These are phyloP conservation scores for Poeciliopsis occidentalis DNA, from an alignment of 2,113 vertebrate species.

Conservation along the genomic window DNA sequence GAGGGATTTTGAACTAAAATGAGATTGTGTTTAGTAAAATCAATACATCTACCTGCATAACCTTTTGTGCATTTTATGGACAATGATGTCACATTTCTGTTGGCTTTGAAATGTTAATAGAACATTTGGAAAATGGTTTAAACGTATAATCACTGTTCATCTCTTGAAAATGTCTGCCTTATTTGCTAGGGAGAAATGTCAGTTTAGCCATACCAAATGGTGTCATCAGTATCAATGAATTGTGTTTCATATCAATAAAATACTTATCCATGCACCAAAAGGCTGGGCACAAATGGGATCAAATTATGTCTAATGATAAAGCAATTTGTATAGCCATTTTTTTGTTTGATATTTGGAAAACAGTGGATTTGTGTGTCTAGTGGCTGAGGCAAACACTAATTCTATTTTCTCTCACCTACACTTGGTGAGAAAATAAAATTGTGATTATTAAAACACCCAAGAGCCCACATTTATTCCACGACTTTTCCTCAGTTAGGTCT, in stretches of 20 bases:
- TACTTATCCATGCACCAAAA: slow-evolving; percentile 58
- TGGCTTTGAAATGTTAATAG: slow-evolving; percentile 82
- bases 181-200: slow-evolving; percentile 77
- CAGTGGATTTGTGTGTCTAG: slow-evolving; percentile 44
- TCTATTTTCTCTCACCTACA: slow-evolving; percentile 69
- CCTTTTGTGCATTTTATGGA: slow-evolving; percentile 71
- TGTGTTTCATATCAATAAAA: slow-evolving; percentile 56
- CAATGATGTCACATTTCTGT: slow-evolving; percentile 55
- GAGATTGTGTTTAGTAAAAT: slow-evolving; percentile 77
- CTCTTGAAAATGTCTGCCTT: slow-evolving; percentile 60
- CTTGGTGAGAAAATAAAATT: slow-evolving; percentile 68
- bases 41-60: slow-evolving; percentile 72
- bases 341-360: slow-evolving; percentile 51
- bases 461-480: slow-evolving; percentile 79
- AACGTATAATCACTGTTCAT: slow-evolving; percentile 62
- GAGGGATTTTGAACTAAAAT: slow-evolving; percentile 74
- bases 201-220: slow-evolving; percentile 57
- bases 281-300: slow-evolving; percentile 68
- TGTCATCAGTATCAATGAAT: slow-evolving; percentile 62
- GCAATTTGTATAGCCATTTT: slow-evolving; percentile 35
- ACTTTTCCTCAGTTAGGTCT: slow-evolving; percentile 91
- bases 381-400: slow-evolving; percentile 71
- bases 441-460: slow-evolving; percentile 73
- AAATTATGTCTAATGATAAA: slow-evolving; percentile 58
- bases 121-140: slow-evolving; percentile 74